Evolutionary conservation across 1,140 invertebrate genomes (phyloP), one percentile per base, ranked within the genome.

Genomic region (Aradophagus sp.): DNA sequence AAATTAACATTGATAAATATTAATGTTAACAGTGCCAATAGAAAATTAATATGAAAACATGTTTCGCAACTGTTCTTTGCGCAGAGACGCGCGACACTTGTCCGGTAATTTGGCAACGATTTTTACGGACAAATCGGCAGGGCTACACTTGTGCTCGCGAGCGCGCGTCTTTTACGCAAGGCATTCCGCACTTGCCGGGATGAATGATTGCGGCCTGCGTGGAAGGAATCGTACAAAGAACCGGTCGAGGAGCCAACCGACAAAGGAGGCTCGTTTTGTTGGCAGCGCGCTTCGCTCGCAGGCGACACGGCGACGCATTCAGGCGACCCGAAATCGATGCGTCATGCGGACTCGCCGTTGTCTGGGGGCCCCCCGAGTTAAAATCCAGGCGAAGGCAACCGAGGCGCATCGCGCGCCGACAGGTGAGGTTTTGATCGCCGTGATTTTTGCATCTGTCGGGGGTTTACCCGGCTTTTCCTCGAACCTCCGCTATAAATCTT

Each of bases 401-500:
- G 29, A 45, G 61, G 52, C 59, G 42, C 79, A 77, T 76, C 82
- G 77, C 80, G 77, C 80, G 75, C 77, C 74, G 82, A 85, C 84
- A 84, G 84, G 84, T 85, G 83, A 75, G 47, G 39, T 59, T 62
- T 80, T 77, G 79, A 82, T 35, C 61, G 73, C 39, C 69, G 75
- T 68, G 71, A 82, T 78, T 85, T 85, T 83, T 82, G 84, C 84
- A 84, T 85, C 84, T 84, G 83, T 76, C 80, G 50, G 45, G 59
- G 76, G 63, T 80, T 77, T 76, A 79, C 79, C 69, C 73, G 65
- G 74, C 73, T 77, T 82, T 77, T 80, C 80, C 75, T 7, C 67
- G 78, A 83, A 83, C 70, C 17, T 41, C 17, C 55, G 20, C 42
- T 55, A 59, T 47, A 63, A 67, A 48, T 67, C 58, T 68, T 53